A percentile compares a stretch with the other conserved stretches of the same genome.
These are phyloP conservation scores for Geodia barretti DNA, from an alignment of 37 sponge, comb jelly and placozoan species.

Conservation along the genomic window DNA sequence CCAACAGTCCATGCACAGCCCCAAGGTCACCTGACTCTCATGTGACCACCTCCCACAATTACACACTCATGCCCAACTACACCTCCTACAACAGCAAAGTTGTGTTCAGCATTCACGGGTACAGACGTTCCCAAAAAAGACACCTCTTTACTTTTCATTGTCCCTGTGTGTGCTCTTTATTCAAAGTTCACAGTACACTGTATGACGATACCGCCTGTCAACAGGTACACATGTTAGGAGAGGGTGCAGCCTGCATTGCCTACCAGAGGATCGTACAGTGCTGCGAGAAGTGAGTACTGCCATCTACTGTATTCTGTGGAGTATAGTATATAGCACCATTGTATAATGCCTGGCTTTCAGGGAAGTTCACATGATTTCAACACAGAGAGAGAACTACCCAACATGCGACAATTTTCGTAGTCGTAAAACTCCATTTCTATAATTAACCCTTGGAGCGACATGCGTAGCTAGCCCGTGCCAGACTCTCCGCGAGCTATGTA, in stretches of 20 bases:
- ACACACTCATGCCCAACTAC: constrained; percentile 13
- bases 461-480: too few species aligned
- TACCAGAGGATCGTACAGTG: constrained; percentile 71
- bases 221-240: constrained; percentile 76
- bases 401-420: too few species aligned
- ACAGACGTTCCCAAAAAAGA: background rate
- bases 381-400: too few species aligned
- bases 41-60: background rate
- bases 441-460: too few species aligned
- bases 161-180: too few species aligned
- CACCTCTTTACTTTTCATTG: background rate
- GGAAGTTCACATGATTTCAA: background rate
- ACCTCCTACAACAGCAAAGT: too few species aligned
- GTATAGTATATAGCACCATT: background rate
- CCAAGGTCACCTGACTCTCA: background rate
- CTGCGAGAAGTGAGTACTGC: constrained; percentile 38
- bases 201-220: background rate
- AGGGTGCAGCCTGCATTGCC: constrained; percentile 66
- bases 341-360: background rate
- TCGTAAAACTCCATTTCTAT: too few species aligned
- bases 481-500: too few species aligned
- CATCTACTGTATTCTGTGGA: background rate
- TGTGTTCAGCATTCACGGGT: too few species aligned
- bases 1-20: constrained; percentile 3
- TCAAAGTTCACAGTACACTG: too few species aligned